Conservation (phyloP, 2,797 vertebrate genomes). For the Sandelia bainsii region DNA sequence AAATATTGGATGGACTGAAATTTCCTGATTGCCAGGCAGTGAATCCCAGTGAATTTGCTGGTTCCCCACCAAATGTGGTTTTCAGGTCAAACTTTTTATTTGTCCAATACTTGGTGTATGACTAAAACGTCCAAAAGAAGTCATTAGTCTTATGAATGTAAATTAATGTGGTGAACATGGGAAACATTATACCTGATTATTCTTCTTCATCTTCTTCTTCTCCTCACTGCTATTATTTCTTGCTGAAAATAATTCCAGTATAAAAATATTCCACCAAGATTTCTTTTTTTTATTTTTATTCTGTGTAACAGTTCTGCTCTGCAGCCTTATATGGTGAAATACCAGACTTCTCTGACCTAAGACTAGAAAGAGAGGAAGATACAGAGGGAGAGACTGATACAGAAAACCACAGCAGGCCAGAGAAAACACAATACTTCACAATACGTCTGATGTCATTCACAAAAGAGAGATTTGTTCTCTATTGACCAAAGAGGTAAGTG, state of each 20-base stretch:
- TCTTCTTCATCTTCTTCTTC: neutral
- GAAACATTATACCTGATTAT: too few species aligned
- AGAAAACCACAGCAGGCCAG: slow-evolving; percentile 5
- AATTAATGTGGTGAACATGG: too few species aligned
- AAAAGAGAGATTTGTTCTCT: too few species aligned
- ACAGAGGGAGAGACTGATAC: slow-evolving; percentile 21
- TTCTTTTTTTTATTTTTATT: neutral
- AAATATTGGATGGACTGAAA: too few species aligned
- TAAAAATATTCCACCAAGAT: slow-evolving; percentile 27
- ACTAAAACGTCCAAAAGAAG: too few species aligned
- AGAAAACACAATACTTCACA: slow-evolving; percentile 15
- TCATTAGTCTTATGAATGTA: too few species aligned
- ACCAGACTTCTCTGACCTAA: slow-evolving; percentile 32
- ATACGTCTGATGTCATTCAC: neutral
- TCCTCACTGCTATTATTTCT: slow-evolving; percentile 1
- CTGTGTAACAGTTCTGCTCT: slow-evolving; percentile 27
- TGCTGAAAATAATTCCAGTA: slow-evolving; percentile 3
- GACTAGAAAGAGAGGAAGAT: slow-evolving; percentile 29
- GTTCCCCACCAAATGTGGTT: too few species aligned
- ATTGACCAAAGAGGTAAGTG: neutral
- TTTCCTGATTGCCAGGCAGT: too few species aligned
- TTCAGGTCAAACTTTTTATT: too few species aligned
- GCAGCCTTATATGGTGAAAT: slow-evolving; percentile 79
- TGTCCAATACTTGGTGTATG: too few species aligned
- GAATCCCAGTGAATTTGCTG: too few species aligned